Evolutionary conservation across 2,113 vertebrate genomes (phyloP), one percentile per base, ranked within the genome.

Genomic region (Pelmatolapia mariae): DNA sequence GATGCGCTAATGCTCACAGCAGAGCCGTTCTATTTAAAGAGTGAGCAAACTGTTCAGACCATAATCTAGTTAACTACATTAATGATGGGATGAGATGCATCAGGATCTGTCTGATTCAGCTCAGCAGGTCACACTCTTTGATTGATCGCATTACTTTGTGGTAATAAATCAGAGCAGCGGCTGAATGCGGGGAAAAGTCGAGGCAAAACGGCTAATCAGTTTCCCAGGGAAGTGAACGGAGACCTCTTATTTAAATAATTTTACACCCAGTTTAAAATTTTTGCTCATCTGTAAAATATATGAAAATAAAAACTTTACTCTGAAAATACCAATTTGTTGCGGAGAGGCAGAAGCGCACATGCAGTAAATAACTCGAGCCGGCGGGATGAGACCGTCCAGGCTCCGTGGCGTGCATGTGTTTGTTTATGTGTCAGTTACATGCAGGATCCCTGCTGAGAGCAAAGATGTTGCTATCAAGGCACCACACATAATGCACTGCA

Each of bases 381-480:
- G 15, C 66, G 59, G 82, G 68, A 92, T 13, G 7, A 38, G 86
- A 87, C 36, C 53, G n/a, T 83, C 82, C 86, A 36, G 82, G 78
- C 85, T 88, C 53, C 80, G 86, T 80, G 2, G 90, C 61, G 82
- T 86, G 89, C 81, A 31, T 87, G 78, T 91, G 91, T 94, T 90
- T 91, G 87, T 92, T 91, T 93, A 92, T 91, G 80, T 89, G 89
- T 89, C 78, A 80, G 81, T 85, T 90, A 50, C 63, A 91, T 79
- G 88, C 76, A 61, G 89, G 82, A 86, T 82, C 88, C 95, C 91
- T 85, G 93, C 94, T 93, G 94, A 91, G 94, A 93, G 79, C 68
- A 94, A 92, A 91, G 90, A 95, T 92, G 94, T 87, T 87, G 90
- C 91, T 94, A 92, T 93, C 84, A 53, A 90, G 90, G 87, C 86